Evolutionary conservation across 2,888 invertebrate genomes (phyloP).

Genomic region (Pterobdella sp.): DNA sequence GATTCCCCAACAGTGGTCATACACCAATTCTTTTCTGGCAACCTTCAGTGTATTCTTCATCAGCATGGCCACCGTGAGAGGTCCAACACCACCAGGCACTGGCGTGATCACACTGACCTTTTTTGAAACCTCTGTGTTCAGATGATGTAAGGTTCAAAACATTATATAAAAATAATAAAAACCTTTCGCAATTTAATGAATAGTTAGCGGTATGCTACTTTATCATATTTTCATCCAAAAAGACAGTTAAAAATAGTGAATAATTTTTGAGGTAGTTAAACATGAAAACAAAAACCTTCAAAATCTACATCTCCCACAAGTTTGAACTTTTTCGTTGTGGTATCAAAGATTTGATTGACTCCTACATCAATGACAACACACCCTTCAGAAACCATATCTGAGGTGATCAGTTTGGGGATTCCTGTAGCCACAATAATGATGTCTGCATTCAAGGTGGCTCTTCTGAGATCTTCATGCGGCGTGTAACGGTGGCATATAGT

Average conservation of each 20-base stretch:
- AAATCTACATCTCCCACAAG: conserved; percentile 83
- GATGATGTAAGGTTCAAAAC: too few species aligned
- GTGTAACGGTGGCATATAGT: conserved; percentile 82
- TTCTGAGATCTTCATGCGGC: conserved; percentile 66
- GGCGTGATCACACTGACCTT: conserved; percentile 78
- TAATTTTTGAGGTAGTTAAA: not conserved
- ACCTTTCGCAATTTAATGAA: too few species aligned
- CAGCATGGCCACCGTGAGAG: conserved; percentile 87
- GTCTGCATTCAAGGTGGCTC: conserved; percentile 66
- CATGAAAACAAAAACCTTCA: conserved; percentile 55
- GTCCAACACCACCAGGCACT: conserved; percentile 82
- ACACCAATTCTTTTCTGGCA: conserved; percentile 47
- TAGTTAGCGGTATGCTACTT: too few species aligned
- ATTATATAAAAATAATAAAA: too few species aligned
- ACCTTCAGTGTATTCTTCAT: conserved; percentile 80
- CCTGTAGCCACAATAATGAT: conserved; percentile 71
- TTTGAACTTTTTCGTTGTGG: conserved; percentile 57
- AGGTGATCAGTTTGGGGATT: conserved; percentile 52
- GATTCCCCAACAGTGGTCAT: conserved; percentile 28
- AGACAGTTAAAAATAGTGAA: not conserved
- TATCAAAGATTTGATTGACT: conserved; percentile 60
- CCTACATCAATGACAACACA: conserved; percentile 83
- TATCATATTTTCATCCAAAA: too few species aligned
- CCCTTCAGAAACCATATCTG: conserved; percentile 65
- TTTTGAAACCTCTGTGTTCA: conserved; percentile 65